phyloP scores from a whole-genome alignment of 2,797 vertebrate genomes.

The Siniperca scherzeri region DNA sequence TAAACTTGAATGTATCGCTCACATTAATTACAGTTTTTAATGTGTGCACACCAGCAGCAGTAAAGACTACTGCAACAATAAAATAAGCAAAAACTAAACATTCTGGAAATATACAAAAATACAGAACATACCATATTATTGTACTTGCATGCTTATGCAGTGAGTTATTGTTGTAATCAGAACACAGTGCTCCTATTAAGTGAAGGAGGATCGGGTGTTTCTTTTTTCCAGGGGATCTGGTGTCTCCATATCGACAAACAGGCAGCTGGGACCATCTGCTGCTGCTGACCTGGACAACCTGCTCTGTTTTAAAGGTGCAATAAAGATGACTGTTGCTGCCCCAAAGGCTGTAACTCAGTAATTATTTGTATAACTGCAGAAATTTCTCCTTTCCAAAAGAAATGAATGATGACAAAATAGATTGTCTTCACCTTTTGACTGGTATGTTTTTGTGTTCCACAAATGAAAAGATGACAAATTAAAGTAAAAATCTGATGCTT shows the following conservation, averaged over 20 bases:
- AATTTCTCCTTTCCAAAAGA: background rate
- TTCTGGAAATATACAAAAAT: background rate
- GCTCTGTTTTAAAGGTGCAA: conserved; percentile 10
- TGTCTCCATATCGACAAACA: conserved; percentile 50
- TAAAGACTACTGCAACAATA: background rate
- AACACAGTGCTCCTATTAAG: background rate
- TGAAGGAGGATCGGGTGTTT: background rate
- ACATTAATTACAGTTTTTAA: background rate
- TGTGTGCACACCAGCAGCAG: background rate
- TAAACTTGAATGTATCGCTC: background rate
- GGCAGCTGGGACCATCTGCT: conserved; percentile 54
- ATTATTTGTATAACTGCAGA: background rate
- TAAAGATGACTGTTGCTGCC: background rate
- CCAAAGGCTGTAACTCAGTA: conserved; percentile 5
- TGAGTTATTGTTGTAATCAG: background rate
- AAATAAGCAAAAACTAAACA: background rate
- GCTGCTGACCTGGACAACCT: conserved; percentile 9
- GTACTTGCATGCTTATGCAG: background rate
- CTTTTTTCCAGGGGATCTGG: conserved; percentile 16
- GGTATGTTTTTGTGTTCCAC: too few relatives aligned
- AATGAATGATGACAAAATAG: background rate
- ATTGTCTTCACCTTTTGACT: background rate
- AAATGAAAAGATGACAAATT: too few relatives aligned
- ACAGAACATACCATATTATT: background rate
- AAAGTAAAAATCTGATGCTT: background rate